Conservation (phyloP, 2,888 invertebrate genomes). For the Andrena dorsata region DNA sequence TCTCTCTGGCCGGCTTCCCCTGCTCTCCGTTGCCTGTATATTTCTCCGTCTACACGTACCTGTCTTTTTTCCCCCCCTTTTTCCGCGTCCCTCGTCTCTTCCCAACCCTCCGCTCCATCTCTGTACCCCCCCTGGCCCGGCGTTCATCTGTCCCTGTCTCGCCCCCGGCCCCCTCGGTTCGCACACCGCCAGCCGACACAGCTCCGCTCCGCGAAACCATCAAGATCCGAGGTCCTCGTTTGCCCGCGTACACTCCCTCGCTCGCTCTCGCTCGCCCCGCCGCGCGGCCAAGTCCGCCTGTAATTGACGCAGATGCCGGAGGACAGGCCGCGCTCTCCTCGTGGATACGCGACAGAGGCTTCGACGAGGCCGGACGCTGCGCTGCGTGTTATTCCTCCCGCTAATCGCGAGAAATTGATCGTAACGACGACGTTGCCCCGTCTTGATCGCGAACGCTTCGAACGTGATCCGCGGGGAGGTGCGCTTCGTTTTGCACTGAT, state of each 20-base stretch:
- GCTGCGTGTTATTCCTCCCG: constrained; percentile 12
- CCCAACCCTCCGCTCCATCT: constrained; percentile 39
- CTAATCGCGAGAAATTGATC: constrained; percentile 39
- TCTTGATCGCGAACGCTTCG: not conserved
- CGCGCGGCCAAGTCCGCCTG: constrained; percentile 51
- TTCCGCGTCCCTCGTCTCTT: constrained; percentile 41
- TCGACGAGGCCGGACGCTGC: constrained; percentile 17
- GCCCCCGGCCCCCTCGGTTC: constrained; percentile 18
- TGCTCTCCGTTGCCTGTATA: constrained; percentile 50
- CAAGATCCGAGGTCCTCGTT: constrained; percentile 71
- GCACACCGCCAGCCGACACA: constrained; percentile 50
- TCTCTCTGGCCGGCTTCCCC: constrained; percentile 48
- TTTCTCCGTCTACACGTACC: constrained; percentile 60
- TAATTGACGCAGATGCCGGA: constrained; percentile 68
- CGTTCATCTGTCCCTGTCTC: constrained; percentile 19
- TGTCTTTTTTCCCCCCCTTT: constrained; percentile 45
- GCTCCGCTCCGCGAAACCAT: constrained; percentile 68
- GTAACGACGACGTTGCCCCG: not conserved
- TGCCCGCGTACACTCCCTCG: constrained; percentile 52
- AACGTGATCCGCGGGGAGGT: not conserved
- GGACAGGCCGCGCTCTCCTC: not conserved
- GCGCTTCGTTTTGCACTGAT: not conserved
- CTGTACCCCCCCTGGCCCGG: constrained; percentile 25
- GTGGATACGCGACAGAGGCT: not conserved
- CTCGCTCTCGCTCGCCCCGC: not conserved